These are phyloP conservation scores for Cantharis rustica DNA, from an alignment of 2,888 invertebrate species.

Conservation along the genomic window DNA sequence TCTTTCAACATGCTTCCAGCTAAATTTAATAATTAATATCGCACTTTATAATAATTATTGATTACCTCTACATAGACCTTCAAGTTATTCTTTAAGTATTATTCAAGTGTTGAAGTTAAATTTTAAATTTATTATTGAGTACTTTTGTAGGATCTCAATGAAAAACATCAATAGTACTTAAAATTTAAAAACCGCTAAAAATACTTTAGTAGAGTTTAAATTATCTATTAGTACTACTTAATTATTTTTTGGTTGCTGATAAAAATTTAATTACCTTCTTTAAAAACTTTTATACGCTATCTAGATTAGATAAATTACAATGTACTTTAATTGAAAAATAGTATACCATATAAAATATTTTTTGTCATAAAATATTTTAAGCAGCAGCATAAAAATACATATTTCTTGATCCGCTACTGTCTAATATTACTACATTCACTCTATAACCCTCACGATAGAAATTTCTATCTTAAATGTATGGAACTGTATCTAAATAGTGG, in stretches of 20 bases:
- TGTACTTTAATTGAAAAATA: not conserved
- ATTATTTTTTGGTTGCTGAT: not conserved
- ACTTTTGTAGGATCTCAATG: not conserved
- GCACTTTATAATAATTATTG: not conserved
- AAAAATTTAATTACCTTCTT: not conserved
- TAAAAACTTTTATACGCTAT: not conserved
- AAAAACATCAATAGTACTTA: not conserved
- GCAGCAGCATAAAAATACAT: not conserved
- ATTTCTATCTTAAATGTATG: conserved; percentile 24
- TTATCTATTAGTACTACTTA: not conserved
- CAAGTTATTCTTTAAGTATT: not conserved
- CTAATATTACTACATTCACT: conserved; percentile 9
- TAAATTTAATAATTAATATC: not conserved
- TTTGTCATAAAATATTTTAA: not conserved
- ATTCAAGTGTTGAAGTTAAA: not conserved
- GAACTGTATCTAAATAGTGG: conserved; percentile 41
- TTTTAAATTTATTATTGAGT: not conserved
- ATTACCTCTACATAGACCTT: not conserved
- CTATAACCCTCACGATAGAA: conserved; percentile 18
- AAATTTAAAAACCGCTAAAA: not conserved
- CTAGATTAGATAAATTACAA: not conserved
- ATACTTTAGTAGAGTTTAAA: not conserved
- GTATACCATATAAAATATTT: not conserved
- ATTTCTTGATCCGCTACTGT: not conserved
- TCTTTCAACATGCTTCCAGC: not conserved